phyloP scores from a whole-genome alignment of 2,797 vertebrate genomes.

The Myotis findleyi region DNA sequence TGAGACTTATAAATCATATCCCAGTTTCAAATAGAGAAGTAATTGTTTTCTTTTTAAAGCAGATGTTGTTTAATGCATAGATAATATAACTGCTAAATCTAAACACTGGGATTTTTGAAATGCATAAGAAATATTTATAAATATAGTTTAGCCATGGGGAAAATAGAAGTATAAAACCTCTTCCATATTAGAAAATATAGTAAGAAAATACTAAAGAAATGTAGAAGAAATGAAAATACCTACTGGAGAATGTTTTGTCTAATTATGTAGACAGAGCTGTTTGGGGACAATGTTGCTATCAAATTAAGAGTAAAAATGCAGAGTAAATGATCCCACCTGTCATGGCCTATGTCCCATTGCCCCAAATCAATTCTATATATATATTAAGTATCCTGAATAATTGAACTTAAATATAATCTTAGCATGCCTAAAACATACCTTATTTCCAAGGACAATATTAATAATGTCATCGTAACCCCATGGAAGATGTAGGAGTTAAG shows the following conservation, averaged over 20 bases:
- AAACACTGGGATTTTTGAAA: background rate
- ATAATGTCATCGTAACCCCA: background rate
- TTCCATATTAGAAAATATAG: background rate
- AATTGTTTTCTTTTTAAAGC: constrained; percentile 1
- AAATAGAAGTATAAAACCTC: background rate
- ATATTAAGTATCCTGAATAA: background rate
- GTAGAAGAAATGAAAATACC: background rate
- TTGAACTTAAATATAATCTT: background rate
- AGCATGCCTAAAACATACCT: background rate
- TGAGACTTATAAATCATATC: background rate
- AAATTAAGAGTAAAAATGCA: constrained; percentile 6
- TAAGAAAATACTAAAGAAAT: background rate
- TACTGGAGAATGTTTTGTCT: background rate
- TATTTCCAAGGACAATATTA: constrained; percentile 1
- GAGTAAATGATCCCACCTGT: background rate
- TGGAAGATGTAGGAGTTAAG: background rate
- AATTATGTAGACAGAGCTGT: background rate
- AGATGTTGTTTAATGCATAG: background rate
- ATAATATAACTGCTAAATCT: background rate
- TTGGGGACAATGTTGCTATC: background rate
- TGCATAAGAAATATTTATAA: background rate
- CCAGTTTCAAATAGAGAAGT: background rate
- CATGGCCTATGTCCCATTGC: background rate
- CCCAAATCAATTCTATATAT: background rate
- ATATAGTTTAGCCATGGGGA: background rate